These are phyloP conservation scores for Agrochola circellaris DNA, from an alignment of 2,888 invertebrate species.

Conservation along the genomic window DNA sequence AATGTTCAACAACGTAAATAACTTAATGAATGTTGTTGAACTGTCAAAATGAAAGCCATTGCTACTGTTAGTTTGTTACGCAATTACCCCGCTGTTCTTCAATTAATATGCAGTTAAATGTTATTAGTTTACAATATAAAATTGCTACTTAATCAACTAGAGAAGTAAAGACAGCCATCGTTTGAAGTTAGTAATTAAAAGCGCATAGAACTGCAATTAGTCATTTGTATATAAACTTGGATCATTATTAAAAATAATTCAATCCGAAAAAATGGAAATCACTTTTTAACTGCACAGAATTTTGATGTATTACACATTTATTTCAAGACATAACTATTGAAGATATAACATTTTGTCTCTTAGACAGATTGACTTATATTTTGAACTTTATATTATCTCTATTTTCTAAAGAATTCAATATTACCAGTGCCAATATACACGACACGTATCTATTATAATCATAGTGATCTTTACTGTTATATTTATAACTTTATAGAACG, in stretches of 20 bases:
- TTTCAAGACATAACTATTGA: constrained; percentile 43
- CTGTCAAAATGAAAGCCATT: no score
- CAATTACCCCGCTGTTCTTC: constrained; percentile 17
- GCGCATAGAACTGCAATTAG: constrained; percentile 29
- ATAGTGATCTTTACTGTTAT: constrained; percentile 61
- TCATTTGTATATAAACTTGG: constrained; percentile 23
- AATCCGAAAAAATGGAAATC: constrained; percentile 22
- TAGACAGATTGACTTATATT: constrained; percentile 68
- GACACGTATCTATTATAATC: constrained; percentile 61
- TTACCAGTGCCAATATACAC: constrained; percentile 68
- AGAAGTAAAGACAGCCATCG: constrained; percentile 62
- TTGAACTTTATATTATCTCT: constrained; percentile 63
- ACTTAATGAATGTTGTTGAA: no score
- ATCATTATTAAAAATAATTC: constrained; percentile 4
- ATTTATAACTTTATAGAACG: constrained; percentile 60
- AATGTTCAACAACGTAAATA: no score
- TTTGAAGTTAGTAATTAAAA: constrained; percentile 52
- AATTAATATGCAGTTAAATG: constrained; percentile 25
- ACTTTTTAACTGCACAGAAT: constrained; percentile 15
- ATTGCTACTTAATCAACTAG: constrained; percentile 44
- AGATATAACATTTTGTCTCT: constrained; percentile 59
- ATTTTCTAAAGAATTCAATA: constrained; percentile 63
- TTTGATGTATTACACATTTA: constrained; percentile 22
- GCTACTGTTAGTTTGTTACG: no score
- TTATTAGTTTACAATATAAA: constrained; percentile 29